A percentile compares a stretch with the other conserved stretches of the same genome.
Evolutionary conservation across 2,888 invertebrate species (phyloP).

Genomic region (Mantis religiosa): DNA sequence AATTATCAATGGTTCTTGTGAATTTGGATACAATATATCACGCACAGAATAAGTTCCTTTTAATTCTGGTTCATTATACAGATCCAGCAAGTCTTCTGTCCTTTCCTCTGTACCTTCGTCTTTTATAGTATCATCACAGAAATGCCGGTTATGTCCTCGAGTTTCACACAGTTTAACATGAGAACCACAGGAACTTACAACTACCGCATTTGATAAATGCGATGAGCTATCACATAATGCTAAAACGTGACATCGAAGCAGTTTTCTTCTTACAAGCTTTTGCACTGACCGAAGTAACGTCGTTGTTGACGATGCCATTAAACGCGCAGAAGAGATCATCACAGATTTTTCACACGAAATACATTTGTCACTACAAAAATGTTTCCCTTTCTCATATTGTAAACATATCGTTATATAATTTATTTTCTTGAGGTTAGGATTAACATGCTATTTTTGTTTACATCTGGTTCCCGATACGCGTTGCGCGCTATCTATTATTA

Average conservation of each 20-base stretch:
- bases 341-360: no score
- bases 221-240: background rate
- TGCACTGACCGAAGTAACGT: background rate
- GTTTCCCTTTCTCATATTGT: no score
- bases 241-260: background rate
- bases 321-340: background rate
- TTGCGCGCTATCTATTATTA: no score
- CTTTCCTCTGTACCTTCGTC: conserved; percentile 11
- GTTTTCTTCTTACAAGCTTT: background rate
- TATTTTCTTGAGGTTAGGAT: no score
- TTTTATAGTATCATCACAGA: background rate
- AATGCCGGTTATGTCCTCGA: background rate
- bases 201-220: background rate
- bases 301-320: background rate
- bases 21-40: conserved; percentile 17
- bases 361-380: no score
- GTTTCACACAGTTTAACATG: background rate
- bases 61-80: conserved; percentile 9
- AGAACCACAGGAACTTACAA: background rate
- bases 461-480: no score
- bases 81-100: background rate
- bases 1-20: conserved; percentile 20
- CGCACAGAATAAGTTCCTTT: background rate
- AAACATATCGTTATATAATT: no score
- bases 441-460: no score